phyloP scores from a whole-genome alignment of 2,888 invertebrate species.

The Himalopsyche anomala region DNA sequence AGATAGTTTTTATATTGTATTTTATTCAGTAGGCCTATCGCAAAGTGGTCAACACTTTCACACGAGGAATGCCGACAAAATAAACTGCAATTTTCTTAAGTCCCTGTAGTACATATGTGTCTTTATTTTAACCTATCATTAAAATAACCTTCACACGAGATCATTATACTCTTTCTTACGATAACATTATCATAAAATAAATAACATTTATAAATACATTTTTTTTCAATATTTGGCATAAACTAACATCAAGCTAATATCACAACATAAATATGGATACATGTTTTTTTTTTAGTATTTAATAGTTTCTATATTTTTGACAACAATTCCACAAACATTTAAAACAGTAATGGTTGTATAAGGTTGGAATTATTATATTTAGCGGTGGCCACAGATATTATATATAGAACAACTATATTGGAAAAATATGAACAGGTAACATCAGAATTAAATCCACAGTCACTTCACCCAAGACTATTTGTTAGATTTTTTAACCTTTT shows the following conservation, averaged over 20 bases:
- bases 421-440: no score
- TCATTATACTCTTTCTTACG: conserved; percentile 17
- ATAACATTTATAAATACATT: conserved; percentile 44
- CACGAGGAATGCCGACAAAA: conserved; percentile 26
- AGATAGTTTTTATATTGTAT: not conserved
- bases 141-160: conserved; percentile 11
- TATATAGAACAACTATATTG: not conserved
- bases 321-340: conserved; percentile 34
- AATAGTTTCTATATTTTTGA: conserved; percentile 25
- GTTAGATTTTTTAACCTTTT: no score
- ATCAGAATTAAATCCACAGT: no score
- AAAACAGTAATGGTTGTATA: conserved; percentile 1
- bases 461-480: no score
- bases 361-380: not conserved
- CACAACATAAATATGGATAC: conserved; percentile 55
- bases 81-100: conserved; percentile 9
- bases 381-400: not conserved
- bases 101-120: conserved; percentile 23
- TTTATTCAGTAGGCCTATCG: conserved; percentile 33
- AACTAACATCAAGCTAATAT: conserved; percentile 60
- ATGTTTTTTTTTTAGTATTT: conserved; percentile 6
- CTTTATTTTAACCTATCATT: conserved; percentile 22
- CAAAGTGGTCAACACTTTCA: not conserved
- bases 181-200: conserved; percentile 22
- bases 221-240: conserved; percentile 44